Evolutionary conservation across 2,113 vertebrate genomes (phyloP).

Genomic region (Pteropus alecto): DNA sequence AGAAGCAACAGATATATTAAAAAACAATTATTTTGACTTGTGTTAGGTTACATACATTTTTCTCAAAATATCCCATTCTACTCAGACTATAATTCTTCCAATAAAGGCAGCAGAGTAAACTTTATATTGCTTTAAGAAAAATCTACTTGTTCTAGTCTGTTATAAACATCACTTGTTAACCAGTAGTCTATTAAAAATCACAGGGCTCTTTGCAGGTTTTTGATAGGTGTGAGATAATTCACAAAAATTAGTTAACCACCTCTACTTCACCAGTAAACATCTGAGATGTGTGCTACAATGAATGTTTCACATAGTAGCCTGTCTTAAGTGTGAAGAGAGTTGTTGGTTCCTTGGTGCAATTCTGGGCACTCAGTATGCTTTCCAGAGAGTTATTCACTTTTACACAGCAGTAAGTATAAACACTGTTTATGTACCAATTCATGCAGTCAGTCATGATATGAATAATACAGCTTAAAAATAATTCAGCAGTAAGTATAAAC

Average conservation of each 20-base stretch:
- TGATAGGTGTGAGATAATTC: slow-evolving; percentile 55
- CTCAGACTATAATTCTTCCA: neutral
- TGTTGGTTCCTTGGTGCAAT: slow-evolving; percentile 8
- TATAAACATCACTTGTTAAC: slow-evolving; percentile 2
- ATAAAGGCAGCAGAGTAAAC: neutral
- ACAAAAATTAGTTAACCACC: slow-evolving; percentile 28
- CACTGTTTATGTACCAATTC: neutral
- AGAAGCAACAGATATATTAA: neutral
- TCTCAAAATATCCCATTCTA: neutral
- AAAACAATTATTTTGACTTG: slow-evolving; percentile 9
- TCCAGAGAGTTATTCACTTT: neutral
- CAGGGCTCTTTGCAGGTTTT: slow-evolving; percentile 38
- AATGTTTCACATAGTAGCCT: neutral
- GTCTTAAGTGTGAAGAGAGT: slow-evolving; percentile 23
- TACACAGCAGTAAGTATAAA: neutral
- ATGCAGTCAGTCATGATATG: neutral
- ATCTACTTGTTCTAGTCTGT: neutral
- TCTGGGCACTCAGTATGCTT: neutral
- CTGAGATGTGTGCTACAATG: neutral
- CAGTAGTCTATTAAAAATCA: slow-evolving; percentile 31
- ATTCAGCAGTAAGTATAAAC: neutral
- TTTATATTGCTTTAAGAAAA: neutral
- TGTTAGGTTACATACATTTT: neutral
- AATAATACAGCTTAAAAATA: slow-evolving; percentile 26
- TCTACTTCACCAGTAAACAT: slow-evolving; percentile 21